Percentiles rank a stretch among this genome's conserved stretches.
phyloP scores from a whole-genome alignment of 2,113 vertebrate species.

The Megaceryle maxima region DNA sequence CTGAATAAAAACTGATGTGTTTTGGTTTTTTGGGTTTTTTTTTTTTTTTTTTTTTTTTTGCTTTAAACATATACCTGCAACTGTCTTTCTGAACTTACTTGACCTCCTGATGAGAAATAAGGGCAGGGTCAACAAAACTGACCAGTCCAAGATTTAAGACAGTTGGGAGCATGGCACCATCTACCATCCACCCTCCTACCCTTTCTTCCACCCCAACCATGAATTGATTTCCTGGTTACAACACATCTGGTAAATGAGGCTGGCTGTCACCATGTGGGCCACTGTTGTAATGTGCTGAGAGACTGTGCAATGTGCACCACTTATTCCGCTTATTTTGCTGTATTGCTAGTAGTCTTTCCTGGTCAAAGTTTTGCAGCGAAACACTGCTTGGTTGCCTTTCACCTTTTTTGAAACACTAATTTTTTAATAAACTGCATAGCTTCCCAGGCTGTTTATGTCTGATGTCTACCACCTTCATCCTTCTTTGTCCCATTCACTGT shows the following conservation, averaged over 20 bases:
- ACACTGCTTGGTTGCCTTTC: background rate
- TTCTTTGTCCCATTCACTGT: background rate
- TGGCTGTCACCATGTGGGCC: background rate
- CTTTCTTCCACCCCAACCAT: accelerated
- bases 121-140: background rate
- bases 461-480: background rate
- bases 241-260: accelerated
- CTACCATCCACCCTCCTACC: background rate
- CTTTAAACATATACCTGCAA: background rate
- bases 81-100: background rate
- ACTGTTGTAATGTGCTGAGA: accelerated
- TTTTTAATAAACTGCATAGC: background rate
- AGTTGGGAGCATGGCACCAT: background rate
- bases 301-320: accelerated
- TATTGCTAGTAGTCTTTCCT: background rate
- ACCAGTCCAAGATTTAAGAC: background rate
- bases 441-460: background rate
- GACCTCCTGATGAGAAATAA: background rate
- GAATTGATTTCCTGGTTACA: background rate
- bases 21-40: too few species aligned
- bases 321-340: background rate
- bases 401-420: background rate
- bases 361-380: background rate
- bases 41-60: background rate
- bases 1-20: background rate